A percentile compares a stretch with the other conserved stretches of the same genome.
phyloP scores from a whole-genome alignment of 2,888 invertebrate species.

The Chelonus formosanus region DNA sequence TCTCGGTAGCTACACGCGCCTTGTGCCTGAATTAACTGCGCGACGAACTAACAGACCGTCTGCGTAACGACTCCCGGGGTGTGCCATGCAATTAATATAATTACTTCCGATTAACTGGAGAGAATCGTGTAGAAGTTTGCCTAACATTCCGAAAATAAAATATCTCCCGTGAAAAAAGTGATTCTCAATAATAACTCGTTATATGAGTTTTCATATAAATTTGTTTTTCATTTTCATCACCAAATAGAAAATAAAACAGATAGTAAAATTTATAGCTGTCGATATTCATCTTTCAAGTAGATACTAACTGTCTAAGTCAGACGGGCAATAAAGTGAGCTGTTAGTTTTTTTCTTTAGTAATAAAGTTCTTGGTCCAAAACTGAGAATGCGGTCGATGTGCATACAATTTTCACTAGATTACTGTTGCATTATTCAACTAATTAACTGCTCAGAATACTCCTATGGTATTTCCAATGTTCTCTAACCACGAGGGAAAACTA shows the following conservation, averaged over 20 bases:
- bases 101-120: conserved; percentile 53
- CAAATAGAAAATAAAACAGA: no score
- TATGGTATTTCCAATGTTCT: conserved; percentile 45
- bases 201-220: no score
- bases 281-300: no score
- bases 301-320: background rate
- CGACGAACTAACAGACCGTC: conserved; percentile 33
- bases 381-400: conserved; percentile 35
- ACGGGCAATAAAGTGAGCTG: background rate
- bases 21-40: conserved; percentile 34
- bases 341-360: conserved; percentile 4
- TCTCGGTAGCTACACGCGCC: conserved; percentile 27
- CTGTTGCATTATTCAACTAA: conserved; percentile 63
- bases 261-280: no score
- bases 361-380: conserved; percentile 15
- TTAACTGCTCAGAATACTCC: conserved; percentile 55
- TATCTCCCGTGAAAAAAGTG: no score
- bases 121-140: conserved; percentile 26
- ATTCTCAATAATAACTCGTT: no score
- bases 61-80: conserved; percentile 45
- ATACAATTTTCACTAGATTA: conserved; percentile 63
- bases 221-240: no score
- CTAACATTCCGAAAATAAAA: no score
- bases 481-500: conserved; percentile 15
- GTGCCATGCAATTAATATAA: conserved; percentile 56